These are phyloP conservation scores for Stenodera caucasica DNA, from an alignment of 2,888 invertebrate genomes.

Conservation along the genomic window DNA sequence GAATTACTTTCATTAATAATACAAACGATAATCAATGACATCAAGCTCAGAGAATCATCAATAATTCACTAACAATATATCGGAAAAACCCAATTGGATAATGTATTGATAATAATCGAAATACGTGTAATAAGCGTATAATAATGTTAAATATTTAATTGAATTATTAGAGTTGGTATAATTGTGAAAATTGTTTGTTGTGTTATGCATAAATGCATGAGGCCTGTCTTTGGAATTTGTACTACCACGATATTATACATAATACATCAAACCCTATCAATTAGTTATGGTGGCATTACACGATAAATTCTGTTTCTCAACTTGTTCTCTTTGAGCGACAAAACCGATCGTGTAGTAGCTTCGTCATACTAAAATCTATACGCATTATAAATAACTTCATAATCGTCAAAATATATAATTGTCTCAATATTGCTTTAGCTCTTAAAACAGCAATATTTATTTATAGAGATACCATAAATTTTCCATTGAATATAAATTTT, in stretches of 20 bases:
- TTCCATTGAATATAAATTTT: constrained; percentile 21
- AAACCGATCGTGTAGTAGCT: no score
- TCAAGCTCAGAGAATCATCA: not conserved
- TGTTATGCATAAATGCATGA: constrained; percentile 4
- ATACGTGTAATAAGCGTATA: not conserved
- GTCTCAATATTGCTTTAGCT: constrained; percentile 20
- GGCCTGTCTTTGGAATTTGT: not conserved
- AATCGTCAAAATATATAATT: constrained; percentile 21
- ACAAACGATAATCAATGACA: not conserved
- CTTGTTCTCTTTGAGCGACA: no score
- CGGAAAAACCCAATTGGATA: not conserved
- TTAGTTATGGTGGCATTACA: not conserved
- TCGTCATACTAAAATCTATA: no score
- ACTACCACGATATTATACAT: not conserved
- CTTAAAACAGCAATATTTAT: constrained; percentile 21
- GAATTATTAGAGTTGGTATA: not conserved
- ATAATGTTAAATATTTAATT: not conserved
- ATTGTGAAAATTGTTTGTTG: not conserved
- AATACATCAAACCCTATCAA: not conserved
- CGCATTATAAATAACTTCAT: not conserved
- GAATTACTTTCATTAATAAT: not conserved
- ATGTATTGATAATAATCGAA: not conserved
- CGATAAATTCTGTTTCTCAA: no score
- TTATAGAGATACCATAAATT: constrained; percentile 27
- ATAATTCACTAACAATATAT: not conserved